Conservation (phyloP, 2,888 invertebrate genomes). For the Notocelia uddmanniana region DNA sequence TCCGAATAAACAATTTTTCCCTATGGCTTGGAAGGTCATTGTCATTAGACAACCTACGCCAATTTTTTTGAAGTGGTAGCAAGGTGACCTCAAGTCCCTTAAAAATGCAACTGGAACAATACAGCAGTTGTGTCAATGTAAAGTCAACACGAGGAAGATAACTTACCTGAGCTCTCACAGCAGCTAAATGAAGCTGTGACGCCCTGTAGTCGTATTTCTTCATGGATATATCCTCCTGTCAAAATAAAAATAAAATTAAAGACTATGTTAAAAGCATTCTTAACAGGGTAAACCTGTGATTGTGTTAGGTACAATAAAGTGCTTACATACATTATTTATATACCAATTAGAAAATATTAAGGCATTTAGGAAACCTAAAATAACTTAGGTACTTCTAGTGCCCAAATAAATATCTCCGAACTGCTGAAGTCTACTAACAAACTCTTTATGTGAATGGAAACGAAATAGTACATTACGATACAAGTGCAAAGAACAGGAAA, state of each 20-base stretch:
- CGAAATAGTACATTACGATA: too few relatives aligned
- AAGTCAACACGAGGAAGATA: too few relatives aligned
- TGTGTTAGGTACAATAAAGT: too few relatives aligned
- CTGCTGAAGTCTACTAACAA: too few relatives aligned
- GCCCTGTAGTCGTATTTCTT: slow-evolving; percentile 97
- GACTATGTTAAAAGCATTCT: not conserved
- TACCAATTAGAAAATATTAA: too few relatives aligned
- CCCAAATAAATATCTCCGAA: too few relatives aligned
- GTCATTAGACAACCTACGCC: not conserved
- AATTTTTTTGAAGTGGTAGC: not conserved
- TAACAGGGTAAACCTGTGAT: not conserved
- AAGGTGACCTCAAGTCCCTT: not conserved
- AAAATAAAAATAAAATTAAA: slow-evolving; percentile 45
- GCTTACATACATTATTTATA: too few relatives aligned
- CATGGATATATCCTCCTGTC: slow-evolving; percentile 96
- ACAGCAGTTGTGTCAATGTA: too few relatives aligned
- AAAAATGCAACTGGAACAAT: not conserved
- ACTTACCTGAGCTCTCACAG: slow-evolving; percentile 95
- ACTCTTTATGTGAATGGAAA: too few relatives aligned
- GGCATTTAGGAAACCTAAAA: too few relatives aligned
- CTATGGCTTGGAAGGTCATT: not conserved
- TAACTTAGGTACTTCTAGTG: too few relatives aligned
- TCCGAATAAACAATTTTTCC: not conserved
- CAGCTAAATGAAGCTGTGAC: slow-evolving; percentile 95
- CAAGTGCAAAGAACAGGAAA: too few relatives aligned